A percentile compares a stretch with the other conserved stretches of the same genome.
Conservation (phyloP, 2,113 vertebrate genomes). For the Ascaphus truei region DNA sequence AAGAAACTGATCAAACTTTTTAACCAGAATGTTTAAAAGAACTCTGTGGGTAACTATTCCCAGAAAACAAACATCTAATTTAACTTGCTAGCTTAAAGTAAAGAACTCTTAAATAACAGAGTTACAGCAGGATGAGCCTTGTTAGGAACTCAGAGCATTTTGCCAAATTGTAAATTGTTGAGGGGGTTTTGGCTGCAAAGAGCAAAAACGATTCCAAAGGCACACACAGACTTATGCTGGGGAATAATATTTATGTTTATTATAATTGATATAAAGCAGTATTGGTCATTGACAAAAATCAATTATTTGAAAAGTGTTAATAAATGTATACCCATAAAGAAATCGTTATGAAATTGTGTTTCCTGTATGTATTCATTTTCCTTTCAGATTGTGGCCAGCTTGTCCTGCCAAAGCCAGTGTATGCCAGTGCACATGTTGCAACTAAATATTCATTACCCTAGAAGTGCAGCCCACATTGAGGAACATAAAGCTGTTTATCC, state of each 20-base stretch:
- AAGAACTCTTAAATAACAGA: neutral
- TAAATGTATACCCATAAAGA: neutral
- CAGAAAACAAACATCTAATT: too few relatives aligned
- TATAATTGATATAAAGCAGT: too few relatives aligned
- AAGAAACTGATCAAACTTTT: too few relatives aligned
- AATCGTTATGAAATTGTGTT: too few relatives aligned
- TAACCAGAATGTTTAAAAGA: too few relatives aligned
- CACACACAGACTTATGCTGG: too few relatives aligned
- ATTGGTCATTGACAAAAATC: too few relatives aligned
- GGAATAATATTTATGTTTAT: too few relatives aligned
- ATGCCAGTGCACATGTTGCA: conserved; percentile 34
- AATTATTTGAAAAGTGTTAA: neutral
- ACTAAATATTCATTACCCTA: conserved; percentile 31
- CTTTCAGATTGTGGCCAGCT: neutral
- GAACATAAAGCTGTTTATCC: conserved; percentile 37
- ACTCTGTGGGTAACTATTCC: too few relatives aligned
- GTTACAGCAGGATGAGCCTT: neutral
- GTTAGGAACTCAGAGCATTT: neutral
- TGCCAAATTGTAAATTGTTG: neutral
- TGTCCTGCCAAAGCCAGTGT: neutral
- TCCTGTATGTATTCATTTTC: conserved; percentile 19
- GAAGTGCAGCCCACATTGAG: conserved; percentile 29
- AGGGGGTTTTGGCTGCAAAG: neutral
- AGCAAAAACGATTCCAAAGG: neutral
- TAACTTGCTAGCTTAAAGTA: too few relatives aligned